Percentiles rank a stretch among this genome's conserved stretches.
These are phyloP conservation scores for Ephestia elutella DNA, from an alignment of 1,140 invertebrate genomes.

Conservation along the genomic window DNA sequence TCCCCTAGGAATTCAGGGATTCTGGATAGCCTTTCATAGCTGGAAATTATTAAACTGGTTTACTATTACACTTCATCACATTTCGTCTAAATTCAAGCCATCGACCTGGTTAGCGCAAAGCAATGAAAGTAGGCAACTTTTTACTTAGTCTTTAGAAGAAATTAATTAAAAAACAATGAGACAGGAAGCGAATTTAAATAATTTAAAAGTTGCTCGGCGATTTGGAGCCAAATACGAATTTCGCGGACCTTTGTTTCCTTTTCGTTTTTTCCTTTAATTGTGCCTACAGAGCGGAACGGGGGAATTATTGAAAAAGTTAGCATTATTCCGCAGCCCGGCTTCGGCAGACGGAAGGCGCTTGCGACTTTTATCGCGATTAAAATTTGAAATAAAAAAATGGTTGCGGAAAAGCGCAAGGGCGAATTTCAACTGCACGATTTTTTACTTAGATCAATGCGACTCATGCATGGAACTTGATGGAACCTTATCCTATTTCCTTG, in stretches of 20 bases:
- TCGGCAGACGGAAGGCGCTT: constrained; percentile 7
- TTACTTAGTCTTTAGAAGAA: constrained; percentile 5
- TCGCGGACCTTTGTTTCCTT: constrained; percentile 31
- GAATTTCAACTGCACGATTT: too few species aligned
- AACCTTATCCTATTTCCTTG: too few species aligned
- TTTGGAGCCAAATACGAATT: background rate
- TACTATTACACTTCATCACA: background rate
- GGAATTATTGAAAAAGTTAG: constrained; percentile 60
- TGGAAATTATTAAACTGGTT: too few species aligned
- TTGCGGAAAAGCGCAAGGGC: too few species aligned
- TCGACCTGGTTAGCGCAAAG: background rate
- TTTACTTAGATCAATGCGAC: too few species aligned
- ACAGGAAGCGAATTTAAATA: constrained; percentile 22
- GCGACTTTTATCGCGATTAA: background rate
- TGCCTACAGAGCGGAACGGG: constrained; percentile 36
- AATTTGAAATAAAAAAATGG: too few species aligned
- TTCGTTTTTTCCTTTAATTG: constrained; percentile 40
- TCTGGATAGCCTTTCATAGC: too few species aligned
- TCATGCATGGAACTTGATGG: too few species aligned
- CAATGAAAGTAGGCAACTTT: background rate
- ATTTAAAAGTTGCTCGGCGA: constrained; percentile 14
- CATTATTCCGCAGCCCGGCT: constrained; percentile 22
- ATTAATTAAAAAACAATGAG: constrained; percentile 16
- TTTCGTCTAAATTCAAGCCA: background rate
- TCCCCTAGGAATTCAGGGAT: too few species aligned